phyloP scores from a whole-genome alignment of 2,113 vertebrate species.

The Lepisosteus oculatus region DNA sequence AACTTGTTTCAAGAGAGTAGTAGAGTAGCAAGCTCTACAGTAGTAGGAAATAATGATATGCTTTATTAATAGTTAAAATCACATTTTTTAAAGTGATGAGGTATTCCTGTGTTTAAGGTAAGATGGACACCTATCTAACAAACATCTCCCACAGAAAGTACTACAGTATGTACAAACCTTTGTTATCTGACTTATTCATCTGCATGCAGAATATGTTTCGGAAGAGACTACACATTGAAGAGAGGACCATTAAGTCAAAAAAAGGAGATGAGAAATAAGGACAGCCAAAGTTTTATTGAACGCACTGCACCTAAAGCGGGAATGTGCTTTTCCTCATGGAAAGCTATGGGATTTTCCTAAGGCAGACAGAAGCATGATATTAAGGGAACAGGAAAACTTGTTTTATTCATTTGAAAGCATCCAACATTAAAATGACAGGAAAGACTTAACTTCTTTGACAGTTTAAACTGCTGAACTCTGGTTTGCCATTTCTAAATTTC shows the following conservation, averaged over 20 bases:
- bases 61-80: no score
- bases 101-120: no score
- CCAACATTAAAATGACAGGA: conserved; percentile 63
- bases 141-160: no score
- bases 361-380: conserved; percentile 44
- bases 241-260: conserved; percentile 10
- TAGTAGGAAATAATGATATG: no score
- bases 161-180: no score
- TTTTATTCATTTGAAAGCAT: conserved; percentile 36
- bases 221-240: not conserved
- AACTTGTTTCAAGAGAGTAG: no score
- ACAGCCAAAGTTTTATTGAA: conserved; percentile 18
- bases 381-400: conserved; percentile 40
- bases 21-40: no score
- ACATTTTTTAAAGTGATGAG: no score
- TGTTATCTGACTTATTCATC: not conserved
- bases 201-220: conserved; percentile 19
- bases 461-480: conserved; percentile 57
- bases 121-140: no score
- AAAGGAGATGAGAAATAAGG: conserved; percentile 20
- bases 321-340: conserved; percentile 29
- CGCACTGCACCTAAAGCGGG: conserved; percentile 8
- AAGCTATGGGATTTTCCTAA: conserved; percentile 43
- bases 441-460: conserved; percentile 61
- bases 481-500: conserved; percentile 55